Conservation (phyloP, 2,113 vertebrate species). For the Struthidea cinerea region DNA sequence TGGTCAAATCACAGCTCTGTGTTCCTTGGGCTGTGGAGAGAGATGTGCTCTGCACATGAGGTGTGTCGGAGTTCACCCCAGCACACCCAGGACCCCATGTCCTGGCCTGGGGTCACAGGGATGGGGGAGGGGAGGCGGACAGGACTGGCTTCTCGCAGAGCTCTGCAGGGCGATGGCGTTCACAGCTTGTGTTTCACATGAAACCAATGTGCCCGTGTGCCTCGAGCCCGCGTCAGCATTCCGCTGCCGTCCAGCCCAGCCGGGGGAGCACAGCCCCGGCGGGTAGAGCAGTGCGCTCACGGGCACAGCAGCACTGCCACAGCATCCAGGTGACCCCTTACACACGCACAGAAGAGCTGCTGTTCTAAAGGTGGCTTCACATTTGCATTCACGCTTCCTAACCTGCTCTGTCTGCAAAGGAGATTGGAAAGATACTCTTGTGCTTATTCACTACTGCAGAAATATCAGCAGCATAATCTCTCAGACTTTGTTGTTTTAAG, state of each 20-base stretch:
- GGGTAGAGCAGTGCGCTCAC: fast-evolving
- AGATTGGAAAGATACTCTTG: not conserved
- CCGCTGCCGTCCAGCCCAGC: not conserved
- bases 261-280: not conserved
- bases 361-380: not conserved
- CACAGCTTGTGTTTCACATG: not conserved
- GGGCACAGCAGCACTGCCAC: not conserved
- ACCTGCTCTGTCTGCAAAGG: not conserved
- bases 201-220: not conserved
- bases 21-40: not conserved
- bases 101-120: not conserved
- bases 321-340: not conserved
- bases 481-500: not conserved
- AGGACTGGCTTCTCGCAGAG: not conserved
- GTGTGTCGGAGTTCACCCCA: not conserved
- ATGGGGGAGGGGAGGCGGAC: not conserved
- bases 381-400: not conserved
- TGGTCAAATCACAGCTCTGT: fast-evolving
- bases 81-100: fast-evolving
- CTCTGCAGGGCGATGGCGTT: not conserved
- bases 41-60: fast-evolving
- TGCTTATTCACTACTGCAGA: not conserved
- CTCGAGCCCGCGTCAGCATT: not conserved
- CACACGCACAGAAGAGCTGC: fast-evolving
- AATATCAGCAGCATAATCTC: not conserved